Evolutionary conservation across 2,113 vertebrate genomes (phyloP).

Genomic region (human): GRCh38 chr4:134538001-134538500

Average conservation of each 20-base stretch:
- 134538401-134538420: background rate
- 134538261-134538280: background rate
- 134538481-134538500: slow-evolving; percentile 5
- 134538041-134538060: background rate
- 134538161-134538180: too few species aligned
- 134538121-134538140: background rate
- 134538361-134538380: background rate
- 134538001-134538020: background rate
- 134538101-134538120: background rate
- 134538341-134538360: background rate
- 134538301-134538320: background rate
- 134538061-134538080: background rate
- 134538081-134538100: background rate
- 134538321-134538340: background rate
- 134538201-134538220: background rate
- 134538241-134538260: background rate
- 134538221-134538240: background rate
- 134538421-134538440: slow-evolving; percentile 1
- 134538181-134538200: background rate
- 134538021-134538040: background rate
- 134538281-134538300: background rate
- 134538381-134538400: background rate
- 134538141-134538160: background rate
- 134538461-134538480: background rate
- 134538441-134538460: slow-evolving; percentile 39